phyloP scores from a whole-genome alignment of 1,140 invertebrate species.

The Eulimnadia texana region DNA sequence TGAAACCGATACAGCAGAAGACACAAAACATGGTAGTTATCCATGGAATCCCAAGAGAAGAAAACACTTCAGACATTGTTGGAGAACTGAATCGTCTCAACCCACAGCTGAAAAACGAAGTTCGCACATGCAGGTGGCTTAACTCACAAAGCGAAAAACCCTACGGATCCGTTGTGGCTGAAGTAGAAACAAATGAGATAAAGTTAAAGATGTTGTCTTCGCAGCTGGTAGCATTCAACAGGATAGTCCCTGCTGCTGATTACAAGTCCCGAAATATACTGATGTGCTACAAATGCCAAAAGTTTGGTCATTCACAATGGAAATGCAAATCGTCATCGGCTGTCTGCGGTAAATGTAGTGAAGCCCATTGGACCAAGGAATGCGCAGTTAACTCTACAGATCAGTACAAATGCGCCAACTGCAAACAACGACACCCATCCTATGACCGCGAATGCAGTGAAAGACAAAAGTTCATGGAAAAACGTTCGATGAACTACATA shows the following conservation, averaged over 20 bases:
- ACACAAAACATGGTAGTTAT: background rate
- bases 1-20: background rate
- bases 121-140: background rate
- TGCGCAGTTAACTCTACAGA: background rate
- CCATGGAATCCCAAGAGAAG: background rate
- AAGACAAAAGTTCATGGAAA: background rate
- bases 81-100: background rate
- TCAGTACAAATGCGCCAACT: background rate
- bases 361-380: background rate
- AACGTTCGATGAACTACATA: background rate
- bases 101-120: background rate
- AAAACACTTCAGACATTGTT: background rate
- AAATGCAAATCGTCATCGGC: background rate
- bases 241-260: background rate
- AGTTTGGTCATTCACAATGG: background rate
- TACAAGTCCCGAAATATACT: background rate
- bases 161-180: background rate
- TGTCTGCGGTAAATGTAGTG: background rate
- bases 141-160: background rate
- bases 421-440: background rate
- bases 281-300: background rate
- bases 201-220: background rate
- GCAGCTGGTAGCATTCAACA: background rate
- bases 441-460: background rate
- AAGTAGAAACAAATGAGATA: background rate